Percentiles rank a stretch among this genome's conserved stretches.
These are phyloP conservation scores for Pampus argenteus DNA, from an alignment of 2,797 vertebrate species.

Conservation along the genomic window DNA sequence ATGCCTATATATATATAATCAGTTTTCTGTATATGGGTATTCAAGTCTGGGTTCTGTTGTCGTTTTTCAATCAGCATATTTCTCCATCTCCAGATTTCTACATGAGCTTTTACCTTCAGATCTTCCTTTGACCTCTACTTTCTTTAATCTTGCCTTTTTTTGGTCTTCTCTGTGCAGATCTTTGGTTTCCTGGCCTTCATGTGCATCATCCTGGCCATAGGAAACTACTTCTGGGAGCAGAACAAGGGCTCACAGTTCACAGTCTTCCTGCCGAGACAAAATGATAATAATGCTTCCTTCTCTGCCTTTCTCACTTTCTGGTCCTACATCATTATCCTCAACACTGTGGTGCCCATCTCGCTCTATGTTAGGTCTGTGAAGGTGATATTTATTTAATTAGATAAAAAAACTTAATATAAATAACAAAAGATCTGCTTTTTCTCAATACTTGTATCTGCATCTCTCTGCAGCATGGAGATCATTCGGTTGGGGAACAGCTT, in stretches of 20 bases:
- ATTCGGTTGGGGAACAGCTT: conserved; percentile 96
- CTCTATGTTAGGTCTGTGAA: conserved; percentile 90
- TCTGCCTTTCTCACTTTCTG: conserved; percentile 93
- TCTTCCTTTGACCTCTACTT: background rate
- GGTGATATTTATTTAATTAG: background rate
- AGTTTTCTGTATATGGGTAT: no score
- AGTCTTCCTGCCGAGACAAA: conserved; percentile 87
- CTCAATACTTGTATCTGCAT: accelerated
- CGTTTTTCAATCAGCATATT: no score
- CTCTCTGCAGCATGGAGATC: conserved; percentile 90
- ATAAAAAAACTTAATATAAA: background rate
- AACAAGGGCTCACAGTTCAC: conserved; percentile 89
- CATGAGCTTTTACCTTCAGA: background rate
- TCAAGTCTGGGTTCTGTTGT: no score
- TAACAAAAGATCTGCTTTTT: background rate
- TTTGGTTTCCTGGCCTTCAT: conserved; percentile 91
- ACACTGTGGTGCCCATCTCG: conserved; percentile 97
- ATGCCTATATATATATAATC: no score
- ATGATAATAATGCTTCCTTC: conserved; percentile 74
- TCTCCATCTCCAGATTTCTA: no score
- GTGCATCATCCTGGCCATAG: conserved; percentile 91
- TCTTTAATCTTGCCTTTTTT: background rate
- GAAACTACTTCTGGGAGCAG: conserved; percentile 91
- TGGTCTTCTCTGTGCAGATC: conserved; percentile 83
- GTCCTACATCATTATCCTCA: conserved; percentile 98